Percentiles rank a stretch among this genome's conserved stretches.
phyloP scores from a whole-genome alignment of 1,140 invertebrate species.

The Telenomus remus region DNA sequence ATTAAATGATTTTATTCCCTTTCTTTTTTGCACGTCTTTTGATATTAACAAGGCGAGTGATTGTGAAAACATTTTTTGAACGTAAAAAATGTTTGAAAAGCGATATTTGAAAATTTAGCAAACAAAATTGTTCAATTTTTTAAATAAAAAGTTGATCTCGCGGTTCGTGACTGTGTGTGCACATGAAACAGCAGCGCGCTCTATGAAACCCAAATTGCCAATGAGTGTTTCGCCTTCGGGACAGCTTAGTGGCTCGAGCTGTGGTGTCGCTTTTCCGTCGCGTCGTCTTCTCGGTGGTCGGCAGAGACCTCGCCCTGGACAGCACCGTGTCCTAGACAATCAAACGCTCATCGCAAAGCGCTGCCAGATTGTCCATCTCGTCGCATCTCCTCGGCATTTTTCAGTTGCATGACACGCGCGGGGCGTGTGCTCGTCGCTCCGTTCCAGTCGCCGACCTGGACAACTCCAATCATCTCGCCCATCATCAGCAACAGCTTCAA shows the following conservation, averaged over 20 bases:
- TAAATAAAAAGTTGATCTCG: no score
- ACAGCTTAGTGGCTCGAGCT: slow-evolving; percentile 30
- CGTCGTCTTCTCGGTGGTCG: slow-evolving; percentile 29
- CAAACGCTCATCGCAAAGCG: background rate
- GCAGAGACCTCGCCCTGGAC: background rate
- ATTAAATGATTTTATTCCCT: no score
- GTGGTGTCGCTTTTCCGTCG: slow-evolving; percentile 26
- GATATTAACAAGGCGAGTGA: no score
- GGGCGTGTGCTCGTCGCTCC: slow-evolving; percentile 67
- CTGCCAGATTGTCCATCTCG: slow-evolving; percentile 16
- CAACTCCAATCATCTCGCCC: no score
- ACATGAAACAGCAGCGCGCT: background rate
- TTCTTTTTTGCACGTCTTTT: no score
- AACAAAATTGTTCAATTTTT: no score
- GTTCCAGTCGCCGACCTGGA: slow-evolving; percentile 17
- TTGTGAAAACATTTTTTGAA: no score
- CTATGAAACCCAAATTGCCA: background rate
- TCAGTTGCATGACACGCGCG: slow-evolving; percentile 62
- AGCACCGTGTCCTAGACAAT: background rate
- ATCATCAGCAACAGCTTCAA: no score
- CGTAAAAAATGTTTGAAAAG: no score
- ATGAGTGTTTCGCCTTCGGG: slow-evolving; percentile 2
- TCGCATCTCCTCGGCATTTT: slow-evolving; percentile 31
- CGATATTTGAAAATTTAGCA: no score
- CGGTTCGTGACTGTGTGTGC: no score